Conservation (phyloP, 2,113 vertebrate species). For the Deroptyus accipitrinus region DNA sequence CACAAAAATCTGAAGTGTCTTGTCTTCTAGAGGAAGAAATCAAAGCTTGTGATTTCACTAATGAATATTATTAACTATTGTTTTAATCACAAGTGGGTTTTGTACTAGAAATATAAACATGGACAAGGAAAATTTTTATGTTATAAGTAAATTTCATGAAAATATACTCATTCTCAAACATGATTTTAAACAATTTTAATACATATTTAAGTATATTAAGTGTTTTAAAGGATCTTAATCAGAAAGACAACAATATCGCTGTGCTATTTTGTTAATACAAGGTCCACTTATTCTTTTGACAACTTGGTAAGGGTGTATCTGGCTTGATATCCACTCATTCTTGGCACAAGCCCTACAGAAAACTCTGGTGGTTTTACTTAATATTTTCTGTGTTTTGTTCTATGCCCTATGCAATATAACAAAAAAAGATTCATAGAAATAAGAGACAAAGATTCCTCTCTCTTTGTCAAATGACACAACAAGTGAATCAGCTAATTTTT, state of each 20-base stretch:
- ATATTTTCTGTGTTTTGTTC: neutral
- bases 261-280: neutral
- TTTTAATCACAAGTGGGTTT: neutral
- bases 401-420: neutral
- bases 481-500: neutral
- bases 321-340: neutral
- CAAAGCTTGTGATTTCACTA: slow-evolving; percentile 17
- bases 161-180: neutral
- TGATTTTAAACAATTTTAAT: neutral
- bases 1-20: neutral
- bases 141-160: neutral
- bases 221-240: neutral
- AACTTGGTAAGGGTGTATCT: neutral
- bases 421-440: neutral
- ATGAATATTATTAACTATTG: neutral
- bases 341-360: neutral
- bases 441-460: neutral
- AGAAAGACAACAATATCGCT: neutral
- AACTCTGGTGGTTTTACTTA: neutral
- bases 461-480: neutral
- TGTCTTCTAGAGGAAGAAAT: slow-evolving; percentile 34
- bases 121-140: neutral
- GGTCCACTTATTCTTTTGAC: neutral
- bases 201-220: neutral
- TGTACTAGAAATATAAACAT: neutral